Evolutionary conservation across 2,888 invertebrate genomes (phyloP), one percentile per base, ranked within the genome.

Genomic region (Lymantria dispar): DNA sequence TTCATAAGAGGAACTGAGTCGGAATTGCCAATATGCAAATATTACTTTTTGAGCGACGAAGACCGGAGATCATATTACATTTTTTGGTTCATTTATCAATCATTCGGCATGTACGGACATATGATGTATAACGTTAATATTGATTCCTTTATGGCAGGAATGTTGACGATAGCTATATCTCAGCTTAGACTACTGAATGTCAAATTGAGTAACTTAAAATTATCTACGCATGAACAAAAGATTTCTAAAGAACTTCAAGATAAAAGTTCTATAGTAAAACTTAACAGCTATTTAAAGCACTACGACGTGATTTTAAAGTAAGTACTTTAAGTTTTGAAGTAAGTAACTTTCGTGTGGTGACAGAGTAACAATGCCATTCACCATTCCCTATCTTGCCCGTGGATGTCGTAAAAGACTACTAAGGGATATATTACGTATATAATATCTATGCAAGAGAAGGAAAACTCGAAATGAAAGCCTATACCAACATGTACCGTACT

Each of bases 111-210:
- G 56, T 87, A 79, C 45, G 78, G 73, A 0, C 86, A 88, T 48
- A 83, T 88, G 88, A 75, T 68, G 46, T 87, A 82, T 47, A 85
- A 85, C 50, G 65, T 80, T 0, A 80, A 74, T 38, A 64, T 78
- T 3, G 88, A 88, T 64, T 62, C 80, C 0, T 76, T 88, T 45
- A 76, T 80, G 10, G 71, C 76, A 50, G 88, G 89, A 0, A 49
- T 87, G 8, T 56, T 88, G 15, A 36, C 74, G 0, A 66, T 78
- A 54, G 74, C 77, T n/a, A 69, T 85, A 45, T 66, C 56, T 7
- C 87, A 87, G 48, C 56, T 87, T 10, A 76, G 71, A 56, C 52
- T 83, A 1, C 48, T 88, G 0, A 77, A 80, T 37, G 54, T 62
- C n/a, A 76, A 83, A 38, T 60, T 88, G 5, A 60, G 50, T 11